Evolutionary conservation across 2,113 vertebrate species (phyloP), one percentile per base, ranked within the genome.

Genomic region (Gulo gulo): DNA sequence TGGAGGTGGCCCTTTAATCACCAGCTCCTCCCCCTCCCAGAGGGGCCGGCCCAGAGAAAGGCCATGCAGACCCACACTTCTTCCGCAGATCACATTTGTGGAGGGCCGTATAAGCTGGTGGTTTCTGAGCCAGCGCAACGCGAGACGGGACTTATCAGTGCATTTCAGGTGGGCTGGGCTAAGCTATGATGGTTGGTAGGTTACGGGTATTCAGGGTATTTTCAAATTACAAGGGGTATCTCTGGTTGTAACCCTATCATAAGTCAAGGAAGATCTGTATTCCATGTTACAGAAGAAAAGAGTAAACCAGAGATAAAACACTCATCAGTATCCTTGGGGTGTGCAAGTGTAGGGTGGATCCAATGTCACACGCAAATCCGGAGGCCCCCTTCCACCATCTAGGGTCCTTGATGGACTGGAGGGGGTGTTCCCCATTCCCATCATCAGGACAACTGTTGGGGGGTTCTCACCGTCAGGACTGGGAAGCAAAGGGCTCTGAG

Each of bases 221-320:
- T 78, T 47, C 74, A 47, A 78, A 78, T 45, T 10, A 78, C 2
- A 4, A 29, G 42, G 26, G 26, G 42, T 47, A 47, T 78, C 42
- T 78, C 29, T 1, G 26, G 26, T 47, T 29, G 26, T 15, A 78
- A 47, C 8, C 74, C 42, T 26, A 18, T 29, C 8, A 16, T 31
- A 31, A 18, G 24, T 29, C 7, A 26, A 76, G 42, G 24, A 76
- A 45, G 42, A 78, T 47, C 42, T 79, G 34, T 9, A 65, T 16
- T 83, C 57, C 18, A 4, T 21, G 82, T 59, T 88, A 74, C 29
- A 65, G 86, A 83, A 74, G 84, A 79, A 63, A 89, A 89, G 52
- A 88, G 23, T 26, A 59, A 85, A 76, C 57, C 21, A 23, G 21
- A 36, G 71, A 82, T 42, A 81, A 47, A 94, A 55, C 16, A 21